Conservation (phyloP, 1,140 invertebrate species). For the Eufriesea mexicana region DNA sequence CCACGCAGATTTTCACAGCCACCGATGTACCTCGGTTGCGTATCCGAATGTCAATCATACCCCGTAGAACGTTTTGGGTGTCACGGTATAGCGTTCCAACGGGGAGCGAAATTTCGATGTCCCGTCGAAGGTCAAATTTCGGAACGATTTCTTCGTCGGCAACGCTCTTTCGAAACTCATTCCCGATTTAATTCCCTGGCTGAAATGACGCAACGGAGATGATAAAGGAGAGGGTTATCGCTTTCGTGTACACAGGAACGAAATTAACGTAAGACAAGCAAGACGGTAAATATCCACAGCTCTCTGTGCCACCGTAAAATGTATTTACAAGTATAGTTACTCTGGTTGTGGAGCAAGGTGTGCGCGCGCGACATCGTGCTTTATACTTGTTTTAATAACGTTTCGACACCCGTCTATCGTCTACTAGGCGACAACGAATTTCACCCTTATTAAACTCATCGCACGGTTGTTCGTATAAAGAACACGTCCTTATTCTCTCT, state of each 20-base stretch:
- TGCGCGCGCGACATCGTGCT: neutral
- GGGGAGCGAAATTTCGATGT: neutral
- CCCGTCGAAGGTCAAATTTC: neutral
- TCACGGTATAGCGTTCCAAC: neutral
- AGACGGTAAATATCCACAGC: conserved; percentile 4
- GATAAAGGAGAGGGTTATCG: neutral
- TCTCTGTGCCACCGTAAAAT: neutral
- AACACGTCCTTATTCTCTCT: neutral
- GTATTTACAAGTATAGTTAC: neutral
- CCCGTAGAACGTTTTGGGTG: too few species aligned
- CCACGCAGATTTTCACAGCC: conserved; percentile 12
- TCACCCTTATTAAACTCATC: conserved; percentile 27
- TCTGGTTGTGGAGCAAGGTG: neutral
- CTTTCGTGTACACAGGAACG: neutral
- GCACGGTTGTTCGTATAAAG: neutral
- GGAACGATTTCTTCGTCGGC: neutral
- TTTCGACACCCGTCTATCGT: conserved; percentile 1
- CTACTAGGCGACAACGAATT: conserved; percentile 2
- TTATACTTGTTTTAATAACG: conserved; percentile 32
- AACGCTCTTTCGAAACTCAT: neutral
- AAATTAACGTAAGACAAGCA: conserved; percentile 28
- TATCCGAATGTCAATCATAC: conserved; percentile 5
- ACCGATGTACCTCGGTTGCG: neutral
- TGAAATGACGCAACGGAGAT: neutral
- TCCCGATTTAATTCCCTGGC: neutral